phyloP scores from a whole-genome alignment of 2,113 vertebrate genomes.

The Candoia aspera region DNA sequence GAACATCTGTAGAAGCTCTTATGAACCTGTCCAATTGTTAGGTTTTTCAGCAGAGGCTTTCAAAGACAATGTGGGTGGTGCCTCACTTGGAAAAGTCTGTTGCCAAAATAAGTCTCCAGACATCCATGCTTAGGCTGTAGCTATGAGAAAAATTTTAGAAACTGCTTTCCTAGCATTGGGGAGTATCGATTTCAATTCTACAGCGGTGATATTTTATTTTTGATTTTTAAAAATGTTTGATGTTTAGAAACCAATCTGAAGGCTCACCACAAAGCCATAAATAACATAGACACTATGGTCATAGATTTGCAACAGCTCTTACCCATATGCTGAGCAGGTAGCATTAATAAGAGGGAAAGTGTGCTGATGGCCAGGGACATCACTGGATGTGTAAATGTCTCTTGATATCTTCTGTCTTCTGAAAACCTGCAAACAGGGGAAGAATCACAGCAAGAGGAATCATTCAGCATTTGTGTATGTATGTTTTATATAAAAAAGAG shows the following conservation, averaged over 20 bases:
- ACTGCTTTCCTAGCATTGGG: no score
- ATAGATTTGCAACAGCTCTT: slow-evolving; percentile 10
- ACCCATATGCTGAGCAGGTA: slow-evolving; percentile 48
- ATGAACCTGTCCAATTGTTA: no score
- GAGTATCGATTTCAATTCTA: not conserved
- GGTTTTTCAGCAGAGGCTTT: not conserved
- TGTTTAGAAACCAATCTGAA: not conserved
- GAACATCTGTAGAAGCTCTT: not conserved
- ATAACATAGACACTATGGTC: no score
- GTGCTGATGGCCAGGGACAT: slow-evolving; percentile 19
- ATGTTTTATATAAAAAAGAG: not conserved
- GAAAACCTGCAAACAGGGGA: slow-evolving; percentile 43
- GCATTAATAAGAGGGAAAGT: slow-evolving; percentile 34
- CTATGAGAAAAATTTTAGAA: no score
- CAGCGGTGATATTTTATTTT: not conserved
- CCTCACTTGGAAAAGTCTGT: not conserved
- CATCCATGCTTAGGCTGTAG: no score
- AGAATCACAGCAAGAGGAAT: not conserved
- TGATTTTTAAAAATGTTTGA: not conserved
- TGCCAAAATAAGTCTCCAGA: not conserved
- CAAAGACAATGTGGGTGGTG: no score
- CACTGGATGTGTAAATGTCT: slow-evolving; percentile 36
- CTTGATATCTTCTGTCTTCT: slow-evolving; percentile 29
- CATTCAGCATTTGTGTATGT: rapidly evolving
- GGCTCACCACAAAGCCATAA: not conserved